Evolutionary conservation across 2,113 vertebrate species (phyloP).

Genomic region (Pitta sordida): DNA sequence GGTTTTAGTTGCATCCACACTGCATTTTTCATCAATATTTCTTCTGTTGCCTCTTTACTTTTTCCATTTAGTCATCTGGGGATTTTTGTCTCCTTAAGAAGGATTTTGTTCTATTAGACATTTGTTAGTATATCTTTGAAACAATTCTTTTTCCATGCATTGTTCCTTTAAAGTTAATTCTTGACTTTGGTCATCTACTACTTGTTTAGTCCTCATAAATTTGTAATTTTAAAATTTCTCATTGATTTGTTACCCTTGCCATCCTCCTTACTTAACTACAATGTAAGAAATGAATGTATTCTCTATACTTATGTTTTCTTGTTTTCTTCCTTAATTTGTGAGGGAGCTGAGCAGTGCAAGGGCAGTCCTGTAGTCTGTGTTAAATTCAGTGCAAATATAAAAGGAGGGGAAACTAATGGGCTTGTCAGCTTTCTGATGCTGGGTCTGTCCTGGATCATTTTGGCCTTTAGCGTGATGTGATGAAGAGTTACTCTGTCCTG

Average conservation of each 20-base stretch:
- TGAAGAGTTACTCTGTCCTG: background rate
- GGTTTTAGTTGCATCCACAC: conserved; percentile 51
- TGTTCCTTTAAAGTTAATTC: conserved; percentile 37
- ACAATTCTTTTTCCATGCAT: background rate
- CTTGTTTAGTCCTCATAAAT: conserved; percentile 39
- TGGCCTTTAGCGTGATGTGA: background rate
- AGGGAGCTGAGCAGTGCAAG: background rate
- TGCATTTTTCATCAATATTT: conserved; percentile 65
- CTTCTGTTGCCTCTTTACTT: conserved; percentile 61
- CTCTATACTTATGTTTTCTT: background rate
- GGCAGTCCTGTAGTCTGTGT: background rate
- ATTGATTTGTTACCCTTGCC: background rate
- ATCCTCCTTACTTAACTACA: background rate
- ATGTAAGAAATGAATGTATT: background rate
- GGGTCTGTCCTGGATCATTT: background rate
- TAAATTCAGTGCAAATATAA: background rate
- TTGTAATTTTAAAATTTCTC: background rate
- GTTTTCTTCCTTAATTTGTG: background rate
- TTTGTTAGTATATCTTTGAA: conserved; percentile 62
- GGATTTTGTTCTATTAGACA: conserved; percentile 52
- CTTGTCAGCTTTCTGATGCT: background rate
- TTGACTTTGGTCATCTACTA: conserved; percentile 1
- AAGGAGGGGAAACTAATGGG: background rate
- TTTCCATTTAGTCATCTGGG: conserved; percentile 55
- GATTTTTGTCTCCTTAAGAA: conserved; percentile 60